phyloP scores from a whole-genome alignment of 2,888 invertebrate genomes.

The Philereme transversata region DNA sequence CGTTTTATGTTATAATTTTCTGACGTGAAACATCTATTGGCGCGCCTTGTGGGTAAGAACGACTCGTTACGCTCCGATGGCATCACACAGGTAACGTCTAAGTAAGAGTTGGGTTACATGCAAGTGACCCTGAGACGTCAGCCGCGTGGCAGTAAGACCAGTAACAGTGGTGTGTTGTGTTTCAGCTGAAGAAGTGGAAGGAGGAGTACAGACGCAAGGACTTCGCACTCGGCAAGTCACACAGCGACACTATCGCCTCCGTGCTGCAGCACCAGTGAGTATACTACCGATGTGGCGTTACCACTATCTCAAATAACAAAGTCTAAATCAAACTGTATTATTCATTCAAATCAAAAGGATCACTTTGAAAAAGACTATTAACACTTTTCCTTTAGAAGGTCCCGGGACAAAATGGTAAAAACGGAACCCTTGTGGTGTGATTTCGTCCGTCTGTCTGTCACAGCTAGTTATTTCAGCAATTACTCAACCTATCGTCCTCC shows the following conservation, averaged over 20 bases:
- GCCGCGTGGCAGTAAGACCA: too few relatives aligned
- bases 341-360: neutral
- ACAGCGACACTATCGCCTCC: constrained; percentile 87
- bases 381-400: neutral
- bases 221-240: constrained; percentile 86
- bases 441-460: neutral
- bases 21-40: neutral
- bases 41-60: neutral
- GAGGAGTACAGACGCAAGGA: constrained; percentile 82
- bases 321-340: too few relatives aligned
- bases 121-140: too few relatives aligned
- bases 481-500: too few relatives aligned
- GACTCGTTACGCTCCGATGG: too few relatives aligned
- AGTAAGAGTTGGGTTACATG: too few relatives aligned
- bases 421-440: neutral
- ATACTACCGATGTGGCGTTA: neutral
- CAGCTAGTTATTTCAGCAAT: neutral
- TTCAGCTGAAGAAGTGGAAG: constrained; percentile 81
- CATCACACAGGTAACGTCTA: too few relatives aligned
- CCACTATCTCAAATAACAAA: neutral
- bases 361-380: neutral
- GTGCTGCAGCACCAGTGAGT: constrained; percentile 89
- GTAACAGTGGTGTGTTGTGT: constrained; percentile 15
- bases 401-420: neutral
- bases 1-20: too few relatives aligned